A percentile compares a stretch with the other conserved stretches of the same genome.
Conservation (phyloP, 2,113 vertebrate species). For the Neotoma lepida region DNA sequence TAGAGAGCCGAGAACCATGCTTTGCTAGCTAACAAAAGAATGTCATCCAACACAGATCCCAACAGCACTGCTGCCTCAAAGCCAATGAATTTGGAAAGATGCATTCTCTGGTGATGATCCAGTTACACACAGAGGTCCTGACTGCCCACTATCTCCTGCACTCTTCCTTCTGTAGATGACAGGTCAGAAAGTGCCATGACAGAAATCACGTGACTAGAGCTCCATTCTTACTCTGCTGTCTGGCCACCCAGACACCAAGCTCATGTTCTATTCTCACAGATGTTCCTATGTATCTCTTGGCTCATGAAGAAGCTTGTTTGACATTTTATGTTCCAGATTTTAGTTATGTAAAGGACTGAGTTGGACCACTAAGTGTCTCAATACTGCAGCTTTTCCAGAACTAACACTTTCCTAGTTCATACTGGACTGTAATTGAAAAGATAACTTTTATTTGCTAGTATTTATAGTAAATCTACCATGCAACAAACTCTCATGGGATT, state of each 20-base stretch:
- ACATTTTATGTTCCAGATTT: conserved; percentile 16
- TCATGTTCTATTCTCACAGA: neutral
- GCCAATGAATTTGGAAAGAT: neutral
- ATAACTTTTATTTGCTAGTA: neutral
- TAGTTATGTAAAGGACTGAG: neutral
- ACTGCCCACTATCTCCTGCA: neutral
- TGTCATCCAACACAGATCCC: neutral
- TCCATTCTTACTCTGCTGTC: neutral
- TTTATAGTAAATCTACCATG: neutral
- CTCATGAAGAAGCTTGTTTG: neutral
- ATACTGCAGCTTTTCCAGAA: neutral
- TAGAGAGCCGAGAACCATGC: neutral
- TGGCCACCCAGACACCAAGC: neutral
- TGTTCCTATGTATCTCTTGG: neutral
- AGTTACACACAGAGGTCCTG: neutral
- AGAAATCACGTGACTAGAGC: neutral
- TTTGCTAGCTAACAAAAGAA: neutral
- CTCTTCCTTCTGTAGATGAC: neutral
- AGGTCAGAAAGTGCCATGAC: neutral
- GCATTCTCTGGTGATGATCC: neutral
- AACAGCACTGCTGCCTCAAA: neutral
- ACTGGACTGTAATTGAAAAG: neutral
- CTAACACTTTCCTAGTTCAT: neutral
- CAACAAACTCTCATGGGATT: neutral
- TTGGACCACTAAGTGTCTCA: neutral